phyloP scores from a whole-genome alignment of 2,113 vertebrate genomes.

The Sylvietta virens region DNA sequence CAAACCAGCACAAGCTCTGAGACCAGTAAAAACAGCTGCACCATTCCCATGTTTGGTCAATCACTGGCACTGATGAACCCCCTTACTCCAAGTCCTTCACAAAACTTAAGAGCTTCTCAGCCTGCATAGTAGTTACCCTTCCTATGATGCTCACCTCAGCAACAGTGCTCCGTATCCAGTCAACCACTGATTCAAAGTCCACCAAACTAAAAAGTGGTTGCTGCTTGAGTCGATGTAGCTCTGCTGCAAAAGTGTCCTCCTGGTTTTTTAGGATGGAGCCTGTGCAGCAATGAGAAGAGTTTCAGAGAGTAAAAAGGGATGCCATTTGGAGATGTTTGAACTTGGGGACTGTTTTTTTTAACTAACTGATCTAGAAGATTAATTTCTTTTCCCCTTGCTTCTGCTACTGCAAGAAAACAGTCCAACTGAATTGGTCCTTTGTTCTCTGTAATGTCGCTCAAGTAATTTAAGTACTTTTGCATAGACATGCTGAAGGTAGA shows the following conservation, averaged over 20 bases:
- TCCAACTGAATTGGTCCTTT: not conserved
- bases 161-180: conserved; percentile 91
- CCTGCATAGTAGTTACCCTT: not conserved
- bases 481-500: not conserved
- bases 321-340: not conserved
- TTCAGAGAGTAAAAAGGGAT: not conserved
- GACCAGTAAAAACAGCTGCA: not conserved
- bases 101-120: not conserved
- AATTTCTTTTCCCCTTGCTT: not conserved
- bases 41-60: rapidly evolving
- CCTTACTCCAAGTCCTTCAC: not conserved
- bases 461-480: not conserved
- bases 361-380: not conserved
- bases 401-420: not conserved
- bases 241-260: conserved; percentile 91
- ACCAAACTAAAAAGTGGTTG: conserved; percentile 90
- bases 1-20: too few relatives aligned
- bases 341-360: not conserved
- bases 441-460: not conserved
- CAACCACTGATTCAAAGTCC: conserved; percentile 93
- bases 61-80: not conserved
- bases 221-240: conserved; percentile 93
- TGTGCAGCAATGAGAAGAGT: conserved; percentile 23
- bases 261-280: conserved; percentile 96
- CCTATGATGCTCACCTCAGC: conserved; percentile 81